A percentile compares a stretch with the other conserved stretches of the same genome.
Conservation (phyloP, 2,888 invertebrate species). For the Proisotoma minuta region DNA sequence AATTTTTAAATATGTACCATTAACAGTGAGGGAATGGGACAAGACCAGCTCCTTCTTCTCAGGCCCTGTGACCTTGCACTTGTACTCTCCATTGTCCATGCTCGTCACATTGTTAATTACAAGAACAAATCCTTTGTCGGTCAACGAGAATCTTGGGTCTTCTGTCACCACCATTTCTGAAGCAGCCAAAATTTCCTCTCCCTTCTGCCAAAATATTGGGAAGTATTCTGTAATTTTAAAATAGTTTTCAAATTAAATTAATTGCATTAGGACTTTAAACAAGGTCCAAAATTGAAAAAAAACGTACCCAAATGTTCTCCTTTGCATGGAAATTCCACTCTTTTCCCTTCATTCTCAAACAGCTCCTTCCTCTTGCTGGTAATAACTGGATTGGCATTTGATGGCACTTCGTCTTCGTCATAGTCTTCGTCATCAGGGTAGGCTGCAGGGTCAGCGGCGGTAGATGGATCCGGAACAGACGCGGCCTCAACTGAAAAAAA, state of each 20-base stretch:
- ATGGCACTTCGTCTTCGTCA: background rate
- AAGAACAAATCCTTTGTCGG: slow-evolving; percentile 12
- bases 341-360: background rate
- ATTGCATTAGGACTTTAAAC: slow-evolving; percentile 2
- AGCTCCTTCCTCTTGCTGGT: too few relatives aligned
- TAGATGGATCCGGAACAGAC: too few relatives aligned
- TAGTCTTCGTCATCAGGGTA: background rate
- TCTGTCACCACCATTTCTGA: slow-evolving; percentile 14
- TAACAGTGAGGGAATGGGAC: slow-evolving; percentile 28
- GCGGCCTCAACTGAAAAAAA: too few relatives aligned
- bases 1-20: too few relatives aligned
- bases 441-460: too few relatives aligned
- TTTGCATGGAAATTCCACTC: slow-evolving; percentile 26
- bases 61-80: slow-evolving; percentile 14
- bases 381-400: background rate
- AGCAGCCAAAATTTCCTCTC: slow-evolving; percentile 18
- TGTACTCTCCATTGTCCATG: slow-evolving; percentile 30
- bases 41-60: slow-evolving; percentile 6
- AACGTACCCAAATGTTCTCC: slow-evolving; percentile 32
- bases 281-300: background rate
- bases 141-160: slow-evolving; percentile 20
- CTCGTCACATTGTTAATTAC: slow-evolving; percentile 26
- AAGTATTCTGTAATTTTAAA: slow-evolving; percentile 24
- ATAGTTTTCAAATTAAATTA: background rate
- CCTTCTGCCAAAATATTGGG: slow-evolving; percentile 23